These are phyloP conservation scores for Lutjanus argentimaculatus DNA, from an alignment of 2,797 vertebrate genomes.

Conservation along the genomic window DNA sequence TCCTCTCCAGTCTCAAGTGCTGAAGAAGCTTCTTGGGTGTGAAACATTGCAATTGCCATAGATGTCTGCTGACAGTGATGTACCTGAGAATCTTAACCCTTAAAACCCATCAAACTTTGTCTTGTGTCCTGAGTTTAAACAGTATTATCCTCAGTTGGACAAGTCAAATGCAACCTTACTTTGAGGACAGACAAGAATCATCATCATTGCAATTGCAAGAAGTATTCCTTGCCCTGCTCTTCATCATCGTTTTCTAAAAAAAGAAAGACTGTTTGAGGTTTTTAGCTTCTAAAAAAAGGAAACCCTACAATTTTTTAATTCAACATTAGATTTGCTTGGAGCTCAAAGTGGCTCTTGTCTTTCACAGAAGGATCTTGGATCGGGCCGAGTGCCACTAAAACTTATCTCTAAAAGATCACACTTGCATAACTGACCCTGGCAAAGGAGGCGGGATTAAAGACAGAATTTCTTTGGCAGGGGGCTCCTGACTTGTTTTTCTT, in stretches of 20 bases:
- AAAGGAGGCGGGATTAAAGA: background rate
- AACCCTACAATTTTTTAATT: too few relatives aligned
- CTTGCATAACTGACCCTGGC: conserved; percentile 5
- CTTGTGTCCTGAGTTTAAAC: background rate
- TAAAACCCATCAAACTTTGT: background rate
- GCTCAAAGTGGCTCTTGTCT: background rate
- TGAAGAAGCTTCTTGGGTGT: background rate
- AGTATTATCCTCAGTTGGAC: background rate
- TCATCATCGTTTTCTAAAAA: background rate
- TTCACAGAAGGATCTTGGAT: background rate
- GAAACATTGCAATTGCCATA: background rate
- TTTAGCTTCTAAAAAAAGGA: too few relatives aligned
- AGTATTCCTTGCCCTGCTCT: background rate
- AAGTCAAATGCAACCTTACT: background rate
- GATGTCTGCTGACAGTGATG: background rate
- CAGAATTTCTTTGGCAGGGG: background rate
- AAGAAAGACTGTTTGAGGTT: background rate
- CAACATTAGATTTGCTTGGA: too few relatives aligned
- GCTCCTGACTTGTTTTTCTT: conserved; percentile 13
- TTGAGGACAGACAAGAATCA: too few relatives aligned
- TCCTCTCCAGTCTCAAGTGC: too few relatives aligned
- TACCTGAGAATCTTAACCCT: background rate
- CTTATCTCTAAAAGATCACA: background rate
- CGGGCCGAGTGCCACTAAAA: background rate
- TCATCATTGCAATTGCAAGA: too few relatives aligned